Evolutionary conservation across 2,888 invertebrate genomes (phyloP).

Genomic region (Yponomeuta evonymella): DNA sequence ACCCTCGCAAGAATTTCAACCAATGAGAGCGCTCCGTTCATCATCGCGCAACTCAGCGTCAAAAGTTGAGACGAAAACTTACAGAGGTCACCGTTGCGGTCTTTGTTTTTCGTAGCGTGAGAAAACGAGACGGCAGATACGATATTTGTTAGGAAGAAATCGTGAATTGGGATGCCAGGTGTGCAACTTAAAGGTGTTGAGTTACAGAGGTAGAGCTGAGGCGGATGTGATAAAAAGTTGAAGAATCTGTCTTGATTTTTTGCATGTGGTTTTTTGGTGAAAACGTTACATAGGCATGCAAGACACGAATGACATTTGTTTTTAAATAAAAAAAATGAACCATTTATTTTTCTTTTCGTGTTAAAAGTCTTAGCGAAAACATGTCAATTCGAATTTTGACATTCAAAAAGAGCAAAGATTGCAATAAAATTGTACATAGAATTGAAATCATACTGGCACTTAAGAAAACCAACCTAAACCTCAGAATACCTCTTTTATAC

Average conservation of each 20-base stretch:
- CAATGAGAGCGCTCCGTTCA: slow-evolving; percentile 35
- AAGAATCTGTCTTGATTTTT: neutral
- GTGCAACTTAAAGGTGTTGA: slow-evolving; percentile 41
- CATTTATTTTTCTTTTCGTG: too few species aligned
- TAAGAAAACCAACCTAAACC: neutral
- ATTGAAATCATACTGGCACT: neutral
- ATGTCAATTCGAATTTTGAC: neutral
- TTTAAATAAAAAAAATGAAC: too few species aligned
- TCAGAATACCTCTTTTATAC: neutral
- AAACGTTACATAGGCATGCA: neutral
- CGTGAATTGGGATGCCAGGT: slow-evolving; percentile 38
- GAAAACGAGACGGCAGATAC: neutral
- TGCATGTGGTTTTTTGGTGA: neutral
- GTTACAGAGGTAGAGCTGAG: slow-evolving; percentile 31
- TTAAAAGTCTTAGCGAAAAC: too few species aligned
- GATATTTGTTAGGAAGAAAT: neutral
- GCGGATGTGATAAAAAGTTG: neutral
- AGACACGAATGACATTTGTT: too few species aligned
- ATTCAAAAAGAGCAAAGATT: neutral
- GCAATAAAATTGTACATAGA: neutral
- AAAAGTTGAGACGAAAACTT: neutral
- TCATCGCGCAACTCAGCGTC: neutral
- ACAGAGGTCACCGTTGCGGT: neutral
- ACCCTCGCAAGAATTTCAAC: slow-evolving; percentile 43
- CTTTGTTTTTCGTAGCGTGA: neutral